Conservation (phyloP, 2,797 vertebrate genomes). For the Brachyalestes nurse region DNA sequence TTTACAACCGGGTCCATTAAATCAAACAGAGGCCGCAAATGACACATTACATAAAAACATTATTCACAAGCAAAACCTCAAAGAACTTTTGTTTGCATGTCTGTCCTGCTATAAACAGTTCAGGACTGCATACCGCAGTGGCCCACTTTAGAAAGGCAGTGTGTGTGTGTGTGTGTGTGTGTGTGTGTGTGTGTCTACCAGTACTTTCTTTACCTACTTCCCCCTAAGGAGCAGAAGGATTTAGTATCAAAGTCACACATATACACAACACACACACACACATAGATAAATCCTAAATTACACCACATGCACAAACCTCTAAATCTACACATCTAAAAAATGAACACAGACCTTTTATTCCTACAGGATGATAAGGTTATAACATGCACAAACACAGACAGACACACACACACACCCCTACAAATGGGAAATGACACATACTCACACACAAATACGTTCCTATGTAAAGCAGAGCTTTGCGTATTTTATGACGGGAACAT, state of each 20-base stretch:
- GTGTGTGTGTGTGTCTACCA: background rate
- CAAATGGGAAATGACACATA: too few relatives aligned
- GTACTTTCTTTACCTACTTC: slow-evolving; percentile 31
- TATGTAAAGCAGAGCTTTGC: too few relatives aligned
- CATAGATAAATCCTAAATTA: too few relatives aligned
- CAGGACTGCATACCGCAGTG: slow-evolving; percentile 56
- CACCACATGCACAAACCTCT: too few relatives aligned
- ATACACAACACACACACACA: background rate
- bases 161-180: slow-evolving; percentile 28
- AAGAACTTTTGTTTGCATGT: slow-evolving; percentile 1
- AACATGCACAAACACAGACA: too few relatives aligned
- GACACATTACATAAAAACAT: background rate
- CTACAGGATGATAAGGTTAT: too few relatives aligned
- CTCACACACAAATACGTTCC: too few relatives aligned
- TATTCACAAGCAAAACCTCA: background rate
- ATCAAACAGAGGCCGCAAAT: background rate
- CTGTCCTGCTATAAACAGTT: slow-evolving; percentile 27
- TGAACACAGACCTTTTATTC: too few relatives aligned
- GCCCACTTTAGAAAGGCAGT: slow-evolving; percentile 50
- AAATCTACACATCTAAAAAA: too few relatives aligned
- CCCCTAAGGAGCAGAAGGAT: background rate
- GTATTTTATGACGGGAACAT: too few relatives aligned
- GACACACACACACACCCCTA: too few relatives aligned
- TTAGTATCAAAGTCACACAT: slow-evolving; percentile 1
- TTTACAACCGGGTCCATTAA: background rate